Base-by-base conservation (phyloP, 2,797 vertebrate genomes). In the Echeneis naucrates region DNA sequence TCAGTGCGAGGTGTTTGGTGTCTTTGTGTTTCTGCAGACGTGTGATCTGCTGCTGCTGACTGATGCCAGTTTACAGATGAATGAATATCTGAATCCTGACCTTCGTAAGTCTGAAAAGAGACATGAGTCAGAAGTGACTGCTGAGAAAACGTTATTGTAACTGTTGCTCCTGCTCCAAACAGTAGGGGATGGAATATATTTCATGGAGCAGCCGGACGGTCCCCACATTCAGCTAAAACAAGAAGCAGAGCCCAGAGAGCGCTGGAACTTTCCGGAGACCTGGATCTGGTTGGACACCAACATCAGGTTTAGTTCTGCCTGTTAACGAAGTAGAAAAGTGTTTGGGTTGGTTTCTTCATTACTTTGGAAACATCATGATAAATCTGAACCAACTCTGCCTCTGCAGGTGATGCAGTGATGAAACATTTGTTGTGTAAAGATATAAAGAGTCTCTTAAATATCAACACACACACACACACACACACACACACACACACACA, bases 251-350 rank as follows among this genome's bases (percentile, higher is more conserved):
- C 78, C 71, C 16, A 89, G 55, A 13, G 86, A 94, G 67, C 93
- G 95, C 60, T 91, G 84, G 21, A 69, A 93, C 87, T 98, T 97
- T 83, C 96, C 96, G 35, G 96, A 98, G 88, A 97, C 97, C 5
- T 98, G 97, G 97, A 92, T 98, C 58, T 98, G 97, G 97, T 77
- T 92, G 0, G 94, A 97, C 53, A 64, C 67, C 33, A 79, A 91
- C 63, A 94, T 81, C 9, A 87, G 96, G 97, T 98, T 51, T 83
- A n/a, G 37, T 21, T 45, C 19, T 9, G 44, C 44, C 16, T 45
- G 19, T 45, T 45, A n/a, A 44, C 21, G 44, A 45, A 45, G 9
- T 9, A 45, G 19, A n/a, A 45, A 30, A 30, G 3, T 30, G 3
- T 30, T 6, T 44, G 8, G 4, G 37, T 10, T 8, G 37, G 7